phyloP scores from a whole-genome alignment of 2,113 vertebrate species.

The Grantiella picta region DNA sequence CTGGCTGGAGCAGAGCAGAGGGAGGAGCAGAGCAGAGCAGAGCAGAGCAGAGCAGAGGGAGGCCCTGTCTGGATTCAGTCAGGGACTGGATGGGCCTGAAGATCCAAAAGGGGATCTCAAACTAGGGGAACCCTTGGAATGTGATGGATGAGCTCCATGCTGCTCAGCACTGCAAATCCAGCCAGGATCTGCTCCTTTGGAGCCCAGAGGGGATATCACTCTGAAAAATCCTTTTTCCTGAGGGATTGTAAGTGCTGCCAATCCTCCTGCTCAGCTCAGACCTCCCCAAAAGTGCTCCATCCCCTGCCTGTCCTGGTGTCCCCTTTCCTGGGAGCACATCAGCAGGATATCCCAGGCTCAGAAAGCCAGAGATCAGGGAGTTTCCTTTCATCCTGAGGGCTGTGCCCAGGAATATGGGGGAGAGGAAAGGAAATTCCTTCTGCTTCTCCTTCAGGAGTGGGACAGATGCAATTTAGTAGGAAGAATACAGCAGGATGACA shows the following conservation, averaged over 20 bases:
- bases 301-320: fast-evolving
- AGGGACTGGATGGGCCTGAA: background rate
- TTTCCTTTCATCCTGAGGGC: background rate
- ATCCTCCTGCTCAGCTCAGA: background rate
- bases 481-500: background rate
- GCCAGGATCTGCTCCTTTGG: background rate
- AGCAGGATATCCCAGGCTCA: background rate
- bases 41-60: background rate
- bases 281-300: background rate
- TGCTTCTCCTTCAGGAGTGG: background rate
- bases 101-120: background rate
- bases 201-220: background rate
- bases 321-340: fast-evolving
- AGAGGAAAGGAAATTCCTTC: background rate
- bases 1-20: background rate
- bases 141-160: background rate
- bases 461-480: background rate
- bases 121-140: background rate
- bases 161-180: background rate
- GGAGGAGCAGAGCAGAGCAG: background rate
- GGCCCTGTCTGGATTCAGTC: background rate
- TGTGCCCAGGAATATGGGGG: background rate
- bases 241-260: background rate
- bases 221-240: background rate
- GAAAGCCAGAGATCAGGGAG: background rate